phyloP scores from a whole-genome alignment of 2,797 vertebrate genomes.

The Leucoraja ocellata region DNA sequence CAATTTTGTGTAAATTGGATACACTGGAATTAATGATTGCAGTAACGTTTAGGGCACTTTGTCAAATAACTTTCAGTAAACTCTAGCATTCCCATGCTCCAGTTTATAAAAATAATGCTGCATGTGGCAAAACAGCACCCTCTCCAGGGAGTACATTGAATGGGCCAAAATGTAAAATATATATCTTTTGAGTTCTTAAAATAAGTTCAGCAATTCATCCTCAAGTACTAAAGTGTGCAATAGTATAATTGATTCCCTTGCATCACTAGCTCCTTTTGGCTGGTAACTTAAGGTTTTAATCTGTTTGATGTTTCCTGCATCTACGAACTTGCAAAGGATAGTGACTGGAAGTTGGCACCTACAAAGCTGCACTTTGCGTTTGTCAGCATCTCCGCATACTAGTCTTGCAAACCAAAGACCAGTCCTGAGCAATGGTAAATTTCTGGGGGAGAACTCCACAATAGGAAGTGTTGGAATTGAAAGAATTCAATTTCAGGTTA shows the following conservation, averaged over 20 bases:
- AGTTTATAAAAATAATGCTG: background rate
- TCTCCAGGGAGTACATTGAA: background rate
- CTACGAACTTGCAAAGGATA: background rate
- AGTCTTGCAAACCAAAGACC: background rate
- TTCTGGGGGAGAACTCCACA: background rate
- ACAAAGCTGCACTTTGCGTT: background rate
- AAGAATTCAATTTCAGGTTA: background rate
- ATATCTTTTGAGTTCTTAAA: background rate
- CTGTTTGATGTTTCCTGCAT: background rate
- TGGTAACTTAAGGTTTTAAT: background rate
- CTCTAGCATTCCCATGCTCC: background rate
- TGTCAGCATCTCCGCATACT: background rate
- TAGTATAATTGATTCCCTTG: background rate
- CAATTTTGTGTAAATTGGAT: background rate
- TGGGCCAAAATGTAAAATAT: background rate
- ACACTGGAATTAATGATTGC: background rate
- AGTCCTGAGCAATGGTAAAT: background rate
- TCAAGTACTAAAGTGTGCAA: background rate
- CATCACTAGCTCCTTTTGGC: background rate
- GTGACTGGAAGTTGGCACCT: background rate
- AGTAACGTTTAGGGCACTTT: background rate
- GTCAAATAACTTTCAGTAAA: background rate
- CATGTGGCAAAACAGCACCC: background rate
- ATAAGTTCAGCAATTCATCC: conserved; percentile 11
- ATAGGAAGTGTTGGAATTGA: background rate